These are phyloP conservation scores for Pangasius krempfi DNA, from an alignment of 2,797 vertebrate species.

Conservation along the genomic window DNA sequence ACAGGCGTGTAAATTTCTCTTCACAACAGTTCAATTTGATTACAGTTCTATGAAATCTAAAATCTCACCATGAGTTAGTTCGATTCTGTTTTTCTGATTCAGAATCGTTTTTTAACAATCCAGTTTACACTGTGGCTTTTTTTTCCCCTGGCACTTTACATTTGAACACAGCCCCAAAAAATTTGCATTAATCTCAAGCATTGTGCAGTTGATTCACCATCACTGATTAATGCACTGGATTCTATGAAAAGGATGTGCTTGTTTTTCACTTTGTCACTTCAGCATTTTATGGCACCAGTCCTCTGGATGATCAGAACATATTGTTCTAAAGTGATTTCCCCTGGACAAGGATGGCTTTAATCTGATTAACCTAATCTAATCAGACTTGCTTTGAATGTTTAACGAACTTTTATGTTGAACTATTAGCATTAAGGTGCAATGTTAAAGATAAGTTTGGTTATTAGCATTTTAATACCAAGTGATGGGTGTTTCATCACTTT, in stretches of 20 bases:
- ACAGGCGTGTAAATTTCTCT: not conserved
- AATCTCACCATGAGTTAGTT: not conserved
- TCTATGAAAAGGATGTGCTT: not conserved
- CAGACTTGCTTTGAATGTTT: not conserved
- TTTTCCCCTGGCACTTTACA: too few relatives aligned
- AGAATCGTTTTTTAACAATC: not conserved
- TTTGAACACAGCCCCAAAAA: too few relatives aligned
- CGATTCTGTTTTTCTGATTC: not conserved
- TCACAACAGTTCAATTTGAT: not conserved
- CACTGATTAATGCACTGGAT: not conserved
- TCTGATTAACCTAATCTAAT: conserved; percentile 4
- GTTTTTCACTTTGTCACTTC: not conserved
- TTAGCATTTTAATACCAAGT: not conserved
- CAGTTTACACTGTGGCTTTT: not conserved
- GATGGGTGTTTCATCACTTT: not conserved
- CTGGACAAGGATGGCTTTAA: not conserved
- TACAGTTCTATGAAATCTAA: not conserved
- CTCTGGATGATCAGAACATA: too few relatives aligned
- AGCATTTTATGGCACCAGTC: not conserved
- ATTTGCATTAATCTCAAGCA: not conserved
- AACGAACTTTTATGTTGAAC: not conserved
- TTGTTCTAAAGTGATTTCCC: not conserved
- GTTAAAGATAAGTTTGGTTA: not conserved
- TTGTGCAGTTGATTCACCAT: not conserved
- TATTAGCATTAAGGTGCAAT: not conserved